Base-by-base conservation (phyloP, 2,113 vertebrate species). In the Nothobranchius kuhntae region DNA sequence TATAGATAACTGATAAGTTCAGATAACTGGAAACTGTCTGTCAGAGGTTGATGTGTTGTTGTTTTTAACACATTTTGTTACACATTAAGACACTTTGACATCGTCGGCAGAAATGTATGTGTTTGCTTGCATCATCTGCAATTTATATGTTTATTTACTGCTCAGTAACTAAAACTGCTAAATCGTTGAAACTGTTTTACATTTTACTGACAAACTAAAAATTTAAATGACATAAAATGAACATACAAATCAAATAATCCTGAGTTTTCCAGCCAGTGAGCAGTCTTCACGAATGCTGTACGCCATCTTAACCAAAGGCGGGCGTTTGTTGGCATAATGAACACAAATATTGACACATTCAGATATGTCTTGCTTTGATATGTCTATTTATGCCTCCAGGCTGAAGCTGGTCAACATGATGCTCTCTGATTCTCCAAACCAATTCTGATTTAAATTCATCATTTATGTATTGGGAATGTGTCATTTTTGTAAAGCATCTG, bases 341-440 rank as follows among this genome's bases (percentile, higher is more conserved):
- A 63, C 71, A 51, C 70, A 77, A 68, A 81, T 90, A 90, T 90
- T 78, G 88, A 88, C 80, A 88, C 77, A 69, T 71, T 58, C 66
- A 78, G 69, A 84, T 79, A 88, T 80, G 54, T 86, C 78, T 86
- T 68, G 78, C 89, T 91, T 89, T 89, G 87, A 89, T 89, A 85
- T 78, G 81, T 87, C 73, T 74, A 71, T 89, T 66, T 70, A 7
- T 82, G 87, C 90, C 81, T 85, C 61, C 73, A 68, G 87, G 85
- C 85, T 77, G 74, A 73, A 52, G 61, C 72, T 42, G 71, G 84
- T 89, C 88, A 86, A 86, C 80, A 74, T 24, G 72, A 85, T 81
- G 77, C 78, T 26, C 62, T 60, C 80, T 61, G 72, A 83, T 78
- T 83, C 73, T 50, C 55, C 67, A 86, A 85, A 82, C 80, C 77